These are phyloP conservation scores for Deilephila elpenor DNA, from an alignment of 2,888 invertebrate genomes.

Conservation along the genomic window DNA sequence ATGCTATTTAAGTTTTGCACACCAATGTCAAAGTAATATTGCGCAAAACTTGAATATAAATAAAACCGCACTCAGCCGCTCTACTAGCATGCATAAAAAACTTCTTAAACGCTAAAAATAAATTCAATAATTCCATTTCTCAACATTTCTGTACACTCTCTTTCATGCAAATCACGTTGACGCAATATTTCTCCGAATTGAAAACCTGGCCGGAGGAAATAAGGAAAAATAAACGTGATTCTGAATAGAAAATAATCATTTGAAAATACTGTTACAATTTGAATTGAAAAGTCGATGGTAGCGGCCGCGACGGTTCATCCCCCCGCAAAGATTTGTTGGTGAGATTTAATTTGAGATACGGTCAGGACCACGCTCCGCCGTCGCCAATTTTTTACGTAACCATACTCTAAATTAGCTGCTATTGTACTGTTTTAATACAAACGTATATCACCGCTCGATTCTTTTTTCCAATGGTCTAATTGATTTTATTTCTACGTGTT, in stretches of 20 bases:
- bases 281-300: slow-evolving; percentile 47
- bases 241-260: slow-evolving; percentile 3
- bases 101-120: background rate
- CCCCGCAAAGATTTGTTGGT: slow-evolving; percentile 78
- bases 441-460: slow-evolving; percentile 24
- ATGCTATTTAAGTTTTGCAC: no score
- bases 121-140: background rate
- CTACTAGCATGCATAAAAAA: background rate
- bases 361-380: slow-evolving; percentile 71
- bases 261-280: slow-evolving; percentile 19
- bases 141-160: background rate
- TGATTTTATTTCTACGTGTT: background rate
- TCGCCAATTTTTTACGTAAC: slow-evolving; percentile 75
- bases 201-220: background rate
- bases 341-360: slow-evolving; percentile 83
- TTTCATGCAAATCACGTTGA: background rate
- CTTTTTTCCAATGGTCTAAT: slow-evolving; percentile 19
- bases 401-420: slow-evolving; percentile 65
- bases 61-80: background rate
- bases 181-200: slow-evolving; percentile 1
- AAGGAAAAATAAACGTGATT: background rate
- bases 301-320: slow-evolving; percentile 62
- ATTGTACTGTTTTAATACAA: slow-evolving; percentile 49
- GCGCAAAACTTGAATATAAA: background rate
- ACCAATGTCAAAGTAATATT: background rate